Evolutionary conservation across 2,888 invertebrate species (phyloP).

Genomic region (Andrena fulva): DNA sequence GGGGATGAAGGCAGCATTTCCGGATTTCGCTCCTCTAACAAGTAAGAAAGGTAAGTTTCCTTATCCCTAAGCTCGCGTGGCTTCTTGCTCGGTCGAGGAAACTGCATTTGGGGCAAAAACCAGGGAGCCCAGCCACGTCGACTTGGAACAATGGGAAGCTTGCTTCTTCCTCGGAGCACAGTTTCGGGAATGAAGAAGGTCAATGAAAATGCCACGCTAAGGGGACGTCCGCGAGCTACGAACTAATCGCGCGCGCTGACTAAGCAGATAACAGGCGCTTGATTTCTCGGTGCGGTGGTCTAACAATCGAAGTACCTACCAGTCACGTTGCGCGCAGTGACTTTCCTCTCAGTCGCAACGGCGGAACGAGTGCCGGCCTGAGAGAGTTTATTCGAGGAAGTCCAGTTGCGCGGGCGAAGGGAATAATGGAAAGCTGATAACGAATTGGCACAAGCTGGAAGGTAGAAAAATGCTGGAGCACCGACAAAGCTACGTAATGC

Average conservation of each 20-base stretch:
- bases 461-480: background rate
- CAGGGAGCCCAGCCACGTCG: background rate
- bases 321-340: too few relatives aligned
- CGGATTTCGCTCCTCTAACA: background rate
- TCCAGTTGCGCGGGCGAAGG: background rate
- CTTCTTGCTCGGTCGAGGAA: background rate
- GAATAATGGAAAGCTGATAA: slow-evolving; percentile 17
- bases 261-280: too few relatives aligned
- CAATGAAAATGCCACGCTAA: too few relatives aligned
- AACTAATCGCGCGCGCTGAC: too few relatives aligned
- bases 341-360: too few relatives aligned
- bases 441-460: background rate
- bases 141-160: background rate
- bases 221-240: too few relatives aligned
- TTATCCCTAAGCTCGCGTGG: background rate
- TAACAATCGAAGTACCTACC: too few relatives aligned
- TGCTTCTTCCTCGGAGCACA: background rate
- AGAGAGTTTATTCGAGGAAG: background rate
- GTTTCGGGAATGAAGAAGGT: too few relatives aligned
- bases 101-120: background rate
- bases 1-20: background rate
- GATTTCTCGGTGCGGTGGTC: too few relatives aligned
- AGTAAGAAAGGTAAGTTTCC: slow-evolving; percentile 1
- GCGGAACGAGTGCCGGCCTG: background rate
- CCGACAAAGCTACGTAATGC: background rate